Base-by-base conservation (phyloP, 2,888 invertebrate genomes). In the Embidobia sp. region DNA sequence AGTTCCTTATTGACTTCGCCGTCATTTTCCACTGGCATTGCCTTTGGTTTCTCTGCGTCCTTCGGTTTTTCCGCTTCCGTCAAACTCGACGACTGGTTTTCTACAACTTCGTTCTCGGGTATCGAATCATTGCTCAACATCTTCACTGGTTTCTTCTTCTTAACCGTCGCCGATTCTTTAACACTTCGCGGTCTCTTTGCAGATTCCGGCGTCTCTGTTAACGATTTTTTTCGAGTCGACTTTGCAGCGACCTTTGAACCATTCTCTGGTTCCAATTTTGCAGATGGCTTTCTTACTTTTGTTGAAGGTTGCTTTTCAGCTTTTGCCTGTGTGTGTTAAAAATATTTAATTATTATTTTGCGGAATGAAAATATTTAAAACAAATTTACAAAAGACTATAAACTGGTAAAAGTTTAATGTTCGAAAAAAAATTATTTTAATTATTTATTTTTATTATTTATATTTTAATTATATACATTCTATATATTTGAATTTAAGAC, bases 81-180 rank as follows among this genome's bases (percentile, higher is more conserved):
- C 10, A 37, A 31, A 29, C 31, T 73, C 0, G 51, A 1, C 10
- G 11, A 13, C 26, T 66, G 57, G 19, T 22, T 74, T 59, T 69
- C 73, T 2, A 64, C 53, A 1, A 48, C 44, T 46, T 78, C 70
- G 29, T 70, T 74, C 42, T 78, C 78, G 2, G 70, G 74, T 22
- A 70, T 78, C 1, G 66, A 74, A 22, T 74, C 48, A 29, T 42
- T 74, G 3, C 33, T 69, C 31, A 42, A 61, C 8, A 42, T 13
- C 40, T 70, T 67, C 5, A 53, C 10, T 11, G 77, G 72, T 35
- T 77, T 77, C 10, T 26, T 48, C 19, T 63, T 77, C 26, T 55
- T 67, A 4, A 37, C 2, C 0, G 70, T 11, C 2, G 59, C 59
- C 6, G 74, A 70, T 6, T 78, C 78, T 55, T 70, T 78, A 1